Base-by-base conservation (phyloP, 2,113 vertebrate species). In the Xyrauchen texanus region DNA sequence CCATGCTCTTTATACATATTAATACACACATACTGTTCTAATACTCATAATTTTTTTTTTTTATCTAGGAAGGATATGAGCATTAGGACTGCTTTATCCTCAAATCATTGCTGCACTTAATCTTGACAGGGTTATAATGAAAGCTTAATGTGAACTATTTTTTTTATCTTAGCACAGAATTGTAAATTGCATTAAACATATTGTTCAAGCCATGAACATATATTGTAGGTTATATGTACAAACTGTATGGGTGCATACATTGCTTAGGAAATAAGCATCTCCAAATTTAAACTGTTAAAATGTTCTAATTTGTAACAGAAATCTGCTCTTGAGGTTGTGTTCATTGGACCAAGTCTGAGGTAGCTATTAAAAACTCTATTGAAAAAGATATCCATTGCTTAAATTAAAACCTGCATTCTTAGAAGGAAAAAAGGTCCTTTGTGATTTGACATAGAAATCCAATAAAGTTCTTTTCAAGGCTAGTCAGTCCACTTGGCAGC, bases 1-100 rank as follows among this genome's bases (percentile, higher is more conserved):
- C 65, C 58, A 8, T 66, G 7, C 60, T 77, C 72, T 68, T 63
- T 15, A 72, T 64, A 76, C 53, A 65, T 76, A 76, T 76, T 76
- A 76, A 75, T 42, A 53, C 42, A 49, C 73, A 6, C 21, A 57
- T 65, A 16, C 65, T 58, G 73, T 5, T 68, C 47, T 64, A 34
- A 75, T 52, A 13, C 55, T 78, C 34, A 34, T 34, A n/a, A n/a
- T 71, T 13, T 53, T 15, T 52, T n/a, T n/a, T n/a, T 34, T 34
- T 34, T 34, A 11, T 10, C 6, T 16, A 46, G 0, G 12, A 51
- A 46, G 16, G 47, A 47, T 15, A 73, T 60, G 55, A 11, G n/a
- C 70, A 60, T 72, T 62, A 63, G 15, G 49, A 21, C 57, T 49
- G 65, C 12, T 65, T 53, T n/a, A 53, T 76, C 21, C 4, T 55